Evolutionary conservation across 2,797 vertebrate species (phyloP), one percentile per base, ranked within the genome.

Genomic region (Neosalanx taihuensis): DNA sequence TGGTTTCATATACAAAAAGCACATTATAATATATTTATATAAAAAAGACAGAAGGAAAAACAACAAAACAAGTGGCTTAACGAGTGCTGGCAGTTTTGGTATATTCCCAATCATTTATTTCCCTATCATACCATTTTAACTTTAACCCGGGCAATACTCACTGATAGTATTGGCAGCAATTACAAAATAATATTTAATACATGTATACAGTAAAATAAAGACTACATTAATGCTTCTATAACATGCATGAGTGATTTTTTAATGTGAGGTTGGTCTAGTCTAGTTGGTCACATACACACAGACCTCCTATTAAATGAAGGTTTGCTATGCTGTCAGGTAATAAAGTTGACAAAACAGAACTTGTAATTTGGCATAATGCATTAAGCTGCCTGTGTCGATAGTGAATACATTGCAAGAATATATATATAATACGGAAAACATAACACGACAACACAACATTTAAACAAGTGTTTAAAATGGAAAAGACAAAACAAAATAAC

Each of bases 1-100:
- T 61, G 81, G 81, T 86, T 84, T 83, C 79, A 88, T 89, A 88
- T 86, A 88, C 82, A 84, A 90, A 87, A 79, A 75, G 83, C 79
- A 87, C 77, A 81, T 77, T 73, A 75, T 76, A 65, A 57, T 49
- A 69, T 31, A 72, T 46, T 49, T 70, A 64, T 67, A 80, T 65
- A 72, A 74, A 83, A 73, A 81, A 79, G 49, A 73, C 13, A 57
- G 83, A 79, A 72, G 73, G 70, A 74, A 79, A 78, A 59, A 71
- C 77, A 72, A 80, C 33, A 74, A 29, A 17, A 69, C 64, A 69
- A 59, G 73, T 73, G 72, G 71, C 71, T 23, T 29, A 9, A 26
- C 3, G 35, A 59, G 75, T 56, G 57, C 61, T 77, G 33, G 61
- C 9, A 37, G 13, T 20, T 57, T 69, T 61, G 51, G 51, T 56